Conservation (phyloP, 2,797 vertebrate genomes). For the Xiphorhynchus erythropygius region DNA sequence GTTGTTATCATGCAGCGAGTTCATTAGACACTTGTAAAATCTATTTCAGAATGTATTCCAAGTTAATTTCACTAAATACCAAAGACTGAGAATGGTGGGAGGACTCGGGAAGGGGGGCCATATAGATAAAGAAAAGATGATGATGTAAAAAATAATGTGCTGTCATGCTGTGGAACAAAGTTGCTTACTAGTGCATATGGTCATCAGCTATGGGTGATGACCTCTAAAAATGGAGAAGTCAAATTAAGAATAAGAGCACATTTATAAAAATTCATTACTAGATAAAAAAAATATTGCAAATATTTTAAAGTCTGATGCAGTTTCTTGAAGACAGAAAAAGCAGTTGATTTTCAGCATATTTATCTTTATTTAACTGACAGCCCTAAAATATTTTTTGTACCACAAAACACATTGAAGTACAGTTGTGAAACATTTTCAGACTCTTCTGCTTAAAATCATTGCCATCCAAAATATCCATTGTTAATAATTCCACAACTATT, state of each 20-base stretch:
- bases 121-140: background rate
- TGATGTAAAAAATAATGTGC: background rate
- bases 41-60: background rate
- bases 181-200: background rate
- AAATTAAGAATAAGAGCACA: background rate
- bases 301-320: background rate
- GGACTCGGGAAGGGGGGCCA: rapidly evolving
- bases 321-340: background rate
- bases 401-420: background rate
- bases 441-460: background rate
- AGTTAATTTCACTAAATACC: background rate
- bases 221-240: background rate
- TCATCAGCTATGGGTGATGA: background rate
- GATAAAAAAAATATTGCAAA: background rate
- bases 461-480: background rate
- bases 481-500: background rate
- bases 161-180: background rate
- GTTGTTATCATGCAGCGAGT: background rate
- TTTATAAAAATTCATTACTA: background rate
- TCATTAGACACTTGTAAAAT: background rate
- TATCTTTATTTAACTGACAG: background rate
- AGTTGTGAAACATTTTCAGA: background rate
- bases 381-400: background rate
- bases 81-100: background rate
- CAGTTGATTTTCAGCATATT: background rate